phyloP scores from a whole-genome alignment of 2,797 vertebrate genomes.

The Schizopygopsis pylzovi region DNA sequence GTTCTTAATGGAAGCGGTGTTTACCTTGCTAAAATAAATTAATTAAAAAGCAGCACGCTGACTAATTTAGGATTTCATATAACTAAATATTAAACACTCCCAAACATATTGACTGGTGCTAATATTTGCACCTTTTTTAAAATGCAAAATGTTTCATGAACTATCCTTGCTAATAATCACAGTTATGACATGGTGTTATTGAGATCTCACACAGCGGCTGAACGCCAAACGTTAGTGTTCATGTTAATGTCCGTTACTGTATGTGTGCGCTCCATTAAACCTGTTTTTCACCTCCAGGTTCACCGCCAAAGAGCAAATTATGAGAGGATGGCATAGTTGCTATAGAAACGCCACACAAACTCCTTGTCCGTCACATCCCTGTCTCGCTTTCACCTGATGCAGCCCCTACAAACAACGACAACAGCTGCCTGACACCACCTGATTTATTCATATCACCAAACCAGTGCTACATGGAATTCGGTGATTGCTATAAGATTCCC shows the following conservation, averaged over 20 bases:
- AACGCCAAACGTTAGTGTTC: slow-evolving; percentile 38
- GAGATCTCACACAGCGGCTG: slow-evolving; percentile 10
- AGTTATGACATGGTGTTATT: not conserved
- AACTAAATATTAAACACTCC: slow-evolving; percentile 27
- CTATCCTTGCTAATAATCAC: not conserved
- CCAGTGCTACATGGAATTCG: not conserved
- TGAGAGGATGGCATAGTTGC: slow-evolving; percentile 56
- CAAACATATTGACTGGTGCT: slow-evolving; percentile 14
- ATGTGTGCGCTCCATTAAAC: slow-evolving; percentile 36
- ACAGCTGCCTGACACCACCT: slow-evolving; percentile 19
- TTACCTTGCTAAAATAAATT: slow-evolving; percentile 20
- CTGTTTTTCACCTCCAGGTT: slow-evolving; percentile 56
- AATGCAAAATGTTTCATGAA: not conserved
- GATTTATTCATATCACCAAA: slow-evolving; percentile 29
- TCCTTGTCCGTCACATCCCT: slow-evolving; percentile 20
- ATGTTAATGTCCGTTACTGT: slow-evolving; percentile 47
- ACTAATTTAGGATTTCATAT: slow-evolving; percentile 8
- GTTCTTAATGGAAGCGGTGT: slow-evolving; percentile 40
- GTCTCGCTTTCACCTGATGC: slow-evolving; percentile 38
- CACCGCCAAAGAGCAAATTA: slow-evolving; percentile 60
- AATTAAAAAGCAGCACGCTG: slow-evolving; percentile 22
- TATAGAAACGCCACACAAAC: slow-evolving; percentile 34
- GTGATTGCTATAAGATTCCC: not conserved
- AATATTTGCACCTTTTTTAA: not conserved
- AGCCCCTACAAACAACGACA: slow-evolving; percentile 15